A percentile compares a stretch with the other conserved stretches of the same genome.
Conservation (phyloP, 2,888 invertebrate genomes). For the Synanthedon tipuliformis region DNA sequence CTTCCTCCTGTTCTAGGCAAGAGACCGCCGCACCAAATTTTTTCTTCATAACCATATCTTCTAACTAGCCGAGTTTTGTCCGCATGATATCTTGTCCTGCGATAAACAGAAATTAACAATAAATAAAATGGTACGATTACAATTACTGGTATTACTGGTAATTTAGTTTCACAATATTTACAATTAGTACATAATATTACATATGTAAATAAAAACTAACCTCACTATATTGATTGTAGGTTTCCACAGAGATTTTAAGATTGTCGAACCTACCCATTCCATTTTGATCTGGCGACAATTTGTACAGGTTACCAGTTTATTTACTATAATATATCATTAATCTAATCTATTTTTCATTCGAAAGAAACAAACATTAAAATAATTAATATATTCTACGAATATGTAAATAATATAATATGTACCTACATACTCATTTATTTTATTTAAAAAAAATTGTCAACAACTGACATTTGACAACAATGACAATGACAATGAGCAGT, state of each 20-base stretch:
- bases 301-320: too few species aligned
- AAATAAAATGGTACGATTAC: background rate
- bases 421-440: too few species aligned
- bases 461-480: too few species aligned
- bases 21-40: slow-evolving; percentile 74
- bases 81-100: slow-evolving; percentile 71
- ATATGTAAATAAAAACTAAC: slow-evolving; percentile 22
- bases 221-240: slow-evolving; percentile 48
- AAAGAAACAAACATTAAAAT: too few species aligned
- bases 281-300: slow-evolving; percentile 13
- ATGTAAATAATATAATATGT: too few species aligned
- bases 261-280: slow-evolving; percentile 41
- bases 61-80: slow-evolving; percentile 73
- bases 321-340: too few species aligned
- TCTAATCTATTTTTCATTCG: too few species aligned
- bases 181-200: background rate
- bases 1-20: slow-evolving; percentile 75
- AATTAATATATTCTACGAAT: too few species aligned
- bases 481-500: too few species aligned
- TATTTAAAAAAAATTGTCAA: too few species aligned
- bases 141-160: too few species aligned
- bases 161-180: background rate
- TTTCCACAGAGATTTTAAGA: slow-evolving; percentile 46
- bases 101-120: slow-evolving; percentile 8
- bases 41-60: slow-evolving; percentile 79